Conservation (phyloP, 2,797 vertebrate genomes). For the Columba guinea region DNA sequence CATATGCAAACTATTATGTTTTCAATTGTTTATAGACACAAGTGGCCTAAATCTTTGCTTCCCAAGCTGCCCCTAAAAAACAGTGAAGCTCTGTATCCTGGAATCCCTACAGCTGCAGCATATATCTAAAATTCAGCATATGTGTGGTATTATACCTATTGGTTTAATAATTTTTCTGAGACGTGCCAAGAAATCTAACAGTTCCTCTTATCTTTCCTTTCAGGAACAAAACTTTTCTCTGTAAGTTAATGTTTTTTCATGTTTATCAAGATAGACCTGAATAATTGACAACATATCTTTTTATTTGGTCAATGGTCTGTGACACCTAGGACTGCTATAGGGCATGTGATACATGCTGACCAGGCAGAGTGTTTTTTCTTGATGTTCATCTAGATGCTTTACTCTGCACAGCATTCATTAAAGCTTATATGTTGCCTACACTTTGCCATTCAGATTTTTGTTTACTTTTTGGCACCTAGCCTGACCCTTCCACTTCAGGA, state of each 20-base stretch:
- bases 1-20: neutral
- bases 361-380: neutral
- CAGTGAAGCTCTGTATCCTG: neutral
- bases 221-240: neutral
- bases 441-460: slow-evolving; percentile 3
- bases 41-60: neutral
- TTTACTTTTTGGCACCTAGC: slow-evolving; percentile 19
- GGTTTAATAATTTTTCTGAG: neutral
- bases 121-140: neutral
- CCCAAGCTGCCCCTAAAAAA: neutral
- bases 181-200: neutral
- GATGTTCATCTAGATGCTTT: neutral
- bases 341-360: neutral
- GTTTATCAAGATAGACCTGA: neutral
- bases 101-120: neutral
- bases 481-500: neutral
- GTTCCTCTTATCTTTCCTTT: neutral
- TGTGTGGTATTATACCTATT: neutral
- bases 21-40: neutral
- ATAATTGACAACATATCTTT: neutral
- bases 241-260: neutral
- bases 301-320: neutral
- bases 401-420: neutral
- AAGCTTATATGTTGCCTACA: neutral
- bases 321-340: neutral